phyloP scores from a whole-genome alignment of 2,888 invertebrate genomes.

The Suillia variegata region DNA sequence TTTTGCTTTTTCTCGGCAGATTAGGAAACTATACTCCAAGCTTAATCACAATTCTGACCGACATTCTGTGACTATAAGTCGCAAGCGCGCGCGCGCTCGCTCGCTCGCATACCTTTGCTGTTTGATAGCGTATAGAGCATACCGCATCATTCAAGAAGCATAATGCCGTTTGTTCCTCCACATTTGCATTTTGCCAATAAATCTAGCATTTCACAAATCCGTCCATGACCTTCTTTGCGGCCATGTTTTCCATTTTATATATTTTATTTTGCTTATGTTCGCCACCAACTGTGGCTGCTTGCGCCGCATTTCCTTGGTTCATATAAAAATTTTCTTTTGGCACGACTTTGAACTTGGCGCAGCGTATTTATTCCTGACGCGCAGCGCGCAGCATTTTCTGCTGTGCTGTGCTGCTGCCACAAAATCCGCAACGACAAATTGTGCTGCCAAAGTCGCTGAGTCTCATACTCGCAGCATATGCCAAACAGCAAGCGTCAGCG shows the following conservation, averaged over 20 bases:
- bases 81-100: too few species aligned
- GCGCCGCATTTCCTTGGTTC: background rate
- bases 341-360: conserved; percentile 35
- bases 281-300: background rate
- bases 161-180: too few species aligned
- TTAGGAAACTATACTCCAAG: too few species aligned
- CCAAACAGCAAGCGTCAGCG: background rate
- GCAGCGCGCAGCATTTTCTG: background rate
- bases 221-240: conserved; percentile 35
- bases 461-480: background rate
- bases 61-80: too few species aligned
- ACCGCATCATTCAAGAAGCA: too few species aligned
- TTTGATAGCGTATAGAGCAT: too few species aligned
- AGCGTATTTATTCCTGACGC: background rate
- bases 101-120: too few species aligned
- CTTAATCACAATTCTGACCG: too few species aligned
- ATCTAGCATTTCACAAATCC: conserved; percentile 24
- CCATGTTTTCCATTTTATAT: background rate
- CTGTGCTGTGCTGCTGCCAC: background rate
- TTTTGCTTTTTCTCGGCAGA: too few species aligned
- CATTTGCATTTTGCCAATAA: background rate
- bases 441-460: background rate
- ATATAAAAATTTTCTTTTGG: conserved; percentile 33
- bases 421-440: conserved; percentile 8
- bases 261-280: background rate